Conservation (phyloP, 2,888 invertebrate genomes). For the Andrena trimmerana region DNA sequence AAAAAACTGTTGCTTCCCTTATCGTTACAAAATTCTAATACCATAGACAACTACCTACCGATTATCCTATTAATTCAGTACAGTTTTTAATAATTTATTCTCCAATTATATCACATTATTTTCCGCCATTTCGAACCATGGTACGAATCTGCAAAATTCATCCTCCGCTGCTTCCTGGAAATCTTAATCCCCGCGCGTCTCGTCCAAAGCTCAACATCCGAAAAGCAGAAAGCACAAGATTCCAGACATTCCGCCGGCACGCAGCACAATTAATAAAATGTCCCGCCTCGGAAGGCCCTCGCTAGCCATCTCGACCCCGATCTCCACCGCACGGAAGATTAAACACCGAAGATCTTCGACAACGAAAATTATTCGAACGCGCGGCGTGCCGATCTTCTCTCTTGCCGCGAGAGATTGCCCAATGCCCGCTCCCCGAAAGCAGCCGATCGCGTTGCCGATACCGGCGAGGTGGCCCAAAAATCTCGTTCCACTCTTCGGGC, state of each 20-base stretch:
- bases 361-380: not conserved
- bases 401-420: not conserved
- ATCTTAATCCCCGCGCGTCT: too few relatives aligned
- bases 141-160: too few relatives aligned
- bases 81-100: too few relatives aligned
- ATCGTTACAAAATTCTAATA: too few relatives aligned
- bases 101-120: too few relatives aligned
- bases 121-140: too few relatives aligned
- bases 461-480: not conserved
- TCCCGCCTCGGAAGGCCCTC: not conserved
- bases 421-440: not conserved
- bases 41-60: too few relatives aligned
- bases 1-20: not conserved
- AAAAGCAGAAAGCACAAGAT: too few relatives aligned
- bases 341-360: not conserved
- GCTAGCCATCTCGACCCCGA: not conserved
- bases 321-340: not conserved
- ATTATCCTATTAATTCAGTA: too few relatives aligned
- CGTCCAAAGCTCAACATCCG: too few relatives aligned
- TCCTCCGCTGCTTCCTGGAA: too few relatives aligned
- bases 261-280: not conserved
- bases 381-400: not conserved
- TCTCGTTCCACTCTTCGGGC: constrained; percentile 10
- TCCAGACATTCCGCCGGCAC: too few relatives aligned
- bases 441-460: constrained; percentile 4